Evolutionary conservation across 2,888 invertebrate species (phyloP).

Genomic region (Didymodactylos carnosus): DNA sequence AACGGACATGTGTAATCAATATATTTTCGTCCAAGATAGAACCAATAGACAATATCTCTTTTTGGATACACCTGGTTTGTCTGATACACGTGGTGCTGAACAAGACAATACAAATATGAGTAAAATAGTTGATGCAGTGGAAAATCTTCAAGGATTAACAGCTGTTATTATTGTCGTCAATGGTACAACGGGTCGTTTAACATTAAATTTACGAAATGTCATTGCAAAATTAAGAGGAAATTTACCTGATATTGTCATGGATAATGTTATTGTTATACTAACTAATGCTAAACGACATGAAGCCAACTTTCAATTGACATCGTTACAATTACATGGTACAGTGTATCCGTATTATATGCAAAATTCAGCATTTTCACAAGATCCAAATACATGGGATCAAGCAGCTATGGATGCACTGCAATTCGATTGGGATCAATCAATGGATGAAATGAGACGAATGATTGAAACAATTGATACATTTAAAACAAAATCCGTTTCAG

Average conservation of each 20-base stretch:
- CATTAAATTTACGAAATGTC: neutral
- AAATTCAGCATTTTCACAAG: neutral
- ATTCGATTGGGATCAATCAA: neutral
- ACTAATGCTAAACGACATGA: neutral
- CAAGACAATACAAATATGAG: neutral
- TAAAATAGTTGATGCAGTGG: neutral
- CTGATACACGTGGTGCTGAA: neutral
- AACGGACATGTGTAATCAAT: neutral
- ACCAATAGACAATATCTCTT: neutral
- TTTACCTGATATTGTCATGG: neutral
- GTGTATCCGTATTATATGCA: neutral
- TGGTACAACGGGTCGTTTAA: neutral
- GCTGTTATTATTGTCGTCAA: neutral
- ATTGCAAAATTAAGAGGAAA: neutral
- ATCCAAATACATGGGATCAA: neutral
- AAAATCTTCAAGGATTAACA: neutral
- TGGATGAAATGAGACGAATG: slow-evolving; percentile 2
- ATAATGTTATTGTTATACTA: neutral
- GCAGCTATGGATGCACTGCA: neutral
- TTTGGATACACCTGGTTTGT: neutral
- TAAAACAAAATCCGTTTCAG: neutral
- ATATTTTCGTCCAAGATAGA: neutral
- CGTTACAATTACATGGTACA: neutral
- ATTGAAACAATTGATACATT: neutral
- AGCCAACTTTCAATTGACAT: neutral